These are phyloP conservation scores for Vimba vimba DNA, from an alignment of 2,113 vertebrate genomes.

Conservation along the genomic window DNA sequence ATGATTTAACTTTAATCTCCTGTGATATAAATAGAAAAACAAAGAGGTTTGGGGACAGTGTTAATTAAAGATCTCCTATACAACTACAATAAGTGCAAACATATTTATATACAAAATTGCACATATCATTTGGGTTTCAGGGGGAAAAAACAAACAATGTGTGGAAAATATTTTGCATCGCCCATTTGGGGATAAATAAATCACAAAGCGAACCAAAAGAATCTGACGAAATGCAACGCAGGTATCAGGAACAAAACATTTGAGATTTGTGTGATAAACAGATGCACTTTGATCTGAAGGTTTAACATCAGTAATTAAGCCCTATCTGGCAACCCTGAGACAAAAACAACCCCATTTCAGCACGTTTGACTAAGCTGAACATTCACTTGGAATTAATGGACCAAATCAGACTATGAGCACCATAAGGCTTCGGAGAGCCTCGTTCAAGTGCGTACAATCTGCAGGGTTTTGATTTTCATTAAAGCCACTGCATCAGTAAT, in stretches of 20 bases:
- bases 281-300: slow-evolving; percentile 39
- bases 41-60: slow-evolving; percentile 31
- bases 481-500: slow-evolving; percentile 15
- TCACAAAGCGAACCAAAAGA: slow-evolving; percentile 2
- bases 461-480: slow-evolving; percentile 6
- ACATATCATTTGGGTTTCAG: slow-evolving; percentile 65
- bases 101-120: slow-evolving; percentile 69
- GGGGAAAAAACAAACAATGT: slow-evolving; percentile 68
- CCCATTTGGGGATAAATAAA: not conserved
- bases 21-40: slow-evolving; percentile 38
- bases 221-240: slow-evolving; percentile 5
- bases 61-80: slow-evolving; percentile 38
- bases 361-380: slow-evolving; percentile 20
- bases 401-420: slow-evolving; percentile 38
- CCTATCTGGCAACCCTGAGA: slow-evolving; percentile 63
- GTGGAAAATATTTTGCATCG: slow-evolving; percentile 67
- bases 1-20: slow-evolving; percentile 34
- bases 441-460: slow-evolving; percentile 39
- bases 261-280: slow-evolving; percentile 20
- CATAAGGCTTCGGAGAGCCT: slow-evolving; percentile 32
- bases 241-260: not conserved
- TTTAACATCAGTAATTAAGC: slow-evolving; percentile 46
- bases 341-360: slow-evolving; percentile 45
- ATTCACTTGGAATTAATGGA: slow-evolving; percentile 42
- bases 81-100: slow-evolving; percentile 51